Evolutionary conservation across 2,113 vertebrate species (phyloP).

Genomic region (Artemisiospiza belli): DNA sequence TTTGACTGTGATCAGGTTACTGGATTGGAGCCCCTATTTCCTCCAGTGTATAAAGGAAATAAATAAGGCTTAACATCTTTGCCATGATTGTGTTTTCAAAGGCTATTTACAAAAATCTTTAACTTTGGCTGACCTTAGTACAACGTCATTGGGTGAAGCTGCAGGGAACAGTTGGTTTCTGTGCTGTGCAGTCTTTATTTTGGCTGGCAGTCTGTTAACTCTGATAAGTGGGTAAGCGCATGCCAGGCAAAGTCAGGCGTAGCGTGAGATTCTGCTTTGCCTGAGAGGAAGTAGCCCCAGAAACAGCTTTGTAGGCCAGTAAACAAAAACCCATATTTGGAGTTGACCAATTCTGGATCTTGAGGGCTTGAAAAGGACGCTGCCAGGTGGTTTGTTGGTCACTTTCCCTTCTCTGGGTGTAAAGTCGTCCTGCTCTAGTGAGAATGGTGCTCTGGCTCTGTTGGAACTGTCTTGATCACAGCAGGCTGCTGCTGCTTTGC

Average conservation of each 20-base stretch:
- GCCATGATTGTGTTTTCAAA: constrained; percentile 12
- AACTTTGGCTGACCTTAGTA: constrained; percentile 57
- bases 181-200: constrained; percentile 43
- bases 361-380: not conserved
- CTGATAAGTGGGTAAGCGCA: not conserved
- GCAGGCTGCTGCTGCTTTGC: not conserved
- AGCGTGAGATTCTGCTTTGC: not conserved
- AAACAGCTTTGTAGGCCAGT: not conserved
- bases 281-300: not conserved
- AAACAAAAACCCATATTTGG: not conserved
- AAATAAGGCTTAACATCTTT: constrained; percentile 12
- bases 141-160: constrained; percentile 5
- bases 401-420: not conserved
- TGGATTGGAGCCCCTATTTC: not conserved
- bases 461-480: not conserved
- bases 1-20: not conserved
- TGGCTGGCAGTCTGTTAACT: constrained; percentile 24
- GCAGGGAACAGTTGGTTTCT: constrained; percentile 54
- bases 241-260: not conserved
- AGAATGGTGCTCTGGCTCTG: not conserved
- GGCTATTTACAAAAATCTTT: constrained; percentile 42
- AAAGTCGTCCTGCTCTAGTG: not conserved
- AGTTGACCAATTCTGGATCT: not conserved
- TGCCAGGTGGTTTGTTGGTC: not conserved
- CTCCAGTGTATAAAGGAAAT: not conserved